phyloP scores from a whole-genome alignment of 1,140 invertebrate species.

The Drosophila kepulauana region DNA sequence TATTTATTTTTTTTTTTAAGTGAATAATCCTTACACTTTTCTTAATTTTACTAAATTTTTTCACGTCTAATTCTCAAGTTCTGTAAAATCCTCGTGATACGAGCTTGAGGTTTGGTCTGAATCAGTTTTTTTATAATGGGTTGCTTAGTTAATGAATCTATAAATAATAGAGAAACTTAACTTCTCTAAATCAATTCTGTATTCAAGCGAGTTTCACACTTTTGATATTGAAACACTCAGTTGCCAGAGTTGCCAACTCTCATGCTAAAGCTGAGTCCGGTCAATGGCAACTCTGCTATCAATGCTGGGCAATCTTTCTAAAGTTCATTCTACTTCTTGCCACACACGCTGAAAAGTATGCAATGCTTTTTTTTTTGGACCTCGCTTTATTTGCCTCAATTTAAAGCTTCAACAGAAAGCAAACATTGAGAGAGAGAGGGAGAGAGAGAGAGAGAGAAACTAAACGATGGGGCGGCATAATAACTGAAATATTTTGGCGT shows the following conservation, averaged over 20 bases:
- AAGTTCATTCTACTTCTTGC: not conserved
- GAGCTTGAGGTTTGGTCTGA: no score
- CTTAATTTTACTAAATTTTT: no score
- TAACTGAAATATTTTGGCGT: slow-evolving; percentile 81
- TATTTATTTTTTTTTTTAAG: no score
- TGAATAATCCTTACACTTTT: no score
- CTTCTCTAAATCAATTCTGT: no score
- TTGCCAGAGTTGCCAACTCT: slow-evolving; percentile 1
- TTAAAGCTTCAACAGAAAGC: slow-evolving; percentile 33
- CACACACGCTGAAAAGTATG: slow-evolving; percentile 31
- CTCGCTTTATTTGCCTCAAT: slow-evolving; percentile 26
- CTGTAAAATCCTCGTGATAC: no score
- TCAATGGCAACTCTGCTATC: slow-evolving; percentile 10
- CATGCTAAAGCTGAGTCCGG: not conserved
- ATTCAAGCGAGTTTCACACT: no score
- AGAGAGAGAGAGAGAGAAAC: slow-evolving; percentile 13
- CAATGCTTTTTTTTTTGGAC: slow-evolving; percentile 11
- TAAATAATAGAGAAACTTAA: no score
- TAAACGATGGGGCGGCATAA: slow-evolving; percentile 63
- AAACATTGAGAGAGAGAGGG: slow-evolving; percentile 8
- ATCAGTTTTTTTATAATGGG: no score
- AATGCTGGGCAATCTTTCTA: not conserved
- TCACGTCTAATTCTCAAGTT: no score
- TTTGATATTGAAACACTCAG: no score
- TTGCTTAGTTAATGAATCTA: no score